A percentile compares a stretch with the other conserved stretches of the same genome.
Evolutionary conservation across 2,797 vertebrate species (phyloP).

Genomic region (Acipenser oxyrinchus): DNA sequence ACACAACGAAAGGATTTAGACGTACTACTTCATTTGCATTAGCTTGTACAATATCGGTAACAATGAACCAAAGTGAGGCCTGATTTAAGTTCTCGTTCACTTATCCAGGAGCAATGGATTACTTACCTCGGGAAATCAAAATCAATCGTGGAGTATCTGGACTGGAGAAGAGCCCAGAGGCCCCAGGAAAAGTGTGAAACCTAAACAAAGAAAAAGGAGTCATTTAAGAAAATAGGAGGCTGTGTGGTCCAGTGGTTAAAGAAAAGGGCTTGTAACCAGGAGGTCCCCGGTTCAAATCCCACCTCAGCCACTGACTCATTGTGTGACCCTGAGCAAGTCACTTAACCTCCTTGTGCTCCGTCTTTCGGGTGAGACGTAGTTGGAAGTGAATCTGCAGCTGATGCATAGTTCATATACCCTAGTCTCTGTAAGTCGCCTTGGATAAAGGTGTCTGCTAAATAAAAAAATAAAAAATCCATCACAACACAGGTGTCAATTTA

Average conservation of each 20-base stretch:
- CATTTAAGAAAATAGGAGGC: conserved; percentile 45
- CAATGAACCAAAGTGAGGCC: conserved; percentile 60
- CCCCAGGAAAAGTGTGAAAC: conserved; percentile 80
- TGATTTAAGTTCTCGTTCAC: conserved; percentile 51
- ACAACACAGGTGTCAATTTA: conserved; percentile 54
- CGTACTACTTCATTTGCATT: conserved; percentile 85
- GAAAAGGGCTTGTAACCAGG: too few species aligned
- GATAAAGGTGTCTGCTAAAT: too few species aligned
- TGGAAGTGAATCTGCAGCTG: too few species aligned
- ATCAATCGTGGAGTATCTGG: conserved; percentile 63
- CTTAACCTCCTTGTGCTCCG: too few species aligned
- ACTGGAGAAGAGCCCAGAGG: conserved; percentile 69
- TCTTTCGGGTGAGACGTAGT: too few species aligned
- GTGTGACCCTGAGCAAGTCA: too few species aligned
- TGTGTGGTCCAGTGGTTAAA: too few species aligned
- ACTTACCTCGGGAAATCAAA: conserved; percentile 84
- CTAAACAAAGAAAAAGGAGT: conserved; percentile 60
- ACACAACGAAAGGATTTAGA: conserved; percentile 80
- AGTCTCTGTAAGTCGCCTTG: too few species aligned
- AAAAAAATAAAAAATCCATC: conserved; percentile 39
- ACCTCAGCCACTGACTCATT: too few species aligned
- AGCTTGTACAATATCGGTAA: conserved; percentile 77
- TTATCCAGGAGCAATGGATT: conserved; percentile 64
- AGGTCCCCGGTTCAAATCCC: too few species aligned
- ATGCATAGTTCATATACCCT: too few species aligned